phyloP scores from a whole-genome alignment of 2,797 vertebrate species.

The Ammospiza maritima region DNA sequence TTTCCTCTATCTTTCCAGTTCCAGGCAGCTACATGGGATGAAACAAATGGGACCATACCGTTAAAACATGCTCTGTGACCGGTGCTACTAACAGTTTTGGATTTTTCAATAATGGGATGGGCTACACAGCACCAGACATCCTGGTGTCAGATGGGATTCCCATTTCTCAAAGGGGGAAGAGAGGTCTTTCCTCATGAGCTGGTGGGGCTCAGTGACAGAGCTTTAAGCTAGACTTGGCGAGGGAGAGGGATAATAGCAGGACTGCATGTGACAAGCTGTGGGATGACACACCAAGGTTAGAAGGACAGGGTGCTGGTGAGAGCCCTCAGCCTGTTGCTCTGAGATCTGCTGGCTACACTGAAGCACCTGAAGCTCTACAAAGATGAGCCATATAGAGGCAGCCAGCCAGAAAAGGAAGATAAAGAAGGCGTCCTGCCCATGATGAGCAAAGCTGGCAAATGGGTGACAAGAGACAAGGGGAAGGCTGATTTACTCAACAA shows the following conservation, averaged over 20 bases:
- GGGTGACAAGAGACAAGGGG: not conserved
- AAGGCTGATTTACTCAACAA: not conserved
- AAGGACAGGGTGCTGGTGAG: not conserved
- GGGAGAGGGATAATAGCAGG: not conserved
- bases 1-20: not conserved
- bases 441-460: not conserved
- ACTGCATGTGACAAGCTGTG: not conserved
- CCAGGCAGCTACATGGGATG: not conserved
- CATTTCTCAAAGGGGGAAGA: not conserved
- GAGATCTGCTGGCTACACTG: not conserved
- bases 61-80: not conserved
- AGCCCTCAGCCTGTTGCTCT: not conserved
- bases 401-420: not conserved
- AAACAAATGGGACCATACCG: rapidly evolving
- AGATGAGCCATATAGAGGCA: no score
- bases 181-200: not conserved
- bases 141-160: not conserved
- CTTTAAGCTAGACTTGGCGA: not conserved
- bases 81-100: not conserved
- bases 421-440: rapidly evolving
- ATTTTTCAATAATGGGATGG: not conserved
- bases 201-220: not conserved
- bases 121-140: not conserved
- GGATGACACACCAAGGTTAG: rapidly evolving
- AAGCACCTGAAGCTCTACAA: not conserved